Evolutionary conservation across 2,113 vertebrate species (phyloP).

Genomic region (Pelecanoides urinatrix): DNA sequence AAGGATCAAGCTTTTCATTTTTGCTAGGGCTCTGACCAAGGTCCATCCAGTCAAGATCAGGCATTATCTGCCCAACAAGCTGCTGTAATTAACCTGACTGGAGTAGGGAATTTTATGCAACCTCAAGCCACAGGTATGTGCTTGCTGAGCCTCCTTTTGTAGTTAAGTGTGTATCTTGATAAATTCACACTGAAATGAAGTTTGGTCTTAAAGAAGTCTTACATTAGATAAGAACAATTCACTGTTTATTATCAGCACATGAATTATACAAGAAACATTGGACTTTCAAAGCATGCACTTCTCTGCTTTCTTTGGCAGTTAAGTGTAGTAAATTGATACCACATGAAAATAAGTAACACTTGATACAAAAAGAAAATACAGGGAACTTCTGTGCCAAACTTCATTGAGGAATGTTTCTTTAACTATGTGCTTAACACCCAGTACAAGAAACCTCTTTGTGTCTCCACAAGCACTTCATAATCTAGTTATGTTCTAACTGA

Average conservation of each 20-base stretch:
- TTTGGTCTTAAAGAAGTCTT: conserved; percentile 31
- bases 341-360: background rate
- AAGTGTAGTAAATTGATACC: background rate
- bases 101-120: conserved; percentile 90
- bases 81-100: conserved; percentile 92
- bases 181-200: conserved; percentile 50
- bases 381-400: conserved; percentile 11
- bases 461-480: conserved; percentile 34
- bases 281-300: background rate
- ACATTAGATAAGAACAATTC: background rate
- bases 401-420: conserved; percentile 32
- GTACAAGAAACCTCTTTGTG: background rate
- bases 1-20: conserved; percentile 62
- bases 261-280: background rate
- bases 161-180: background rate
- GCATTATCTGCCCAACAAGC: conserved; percentile 89
- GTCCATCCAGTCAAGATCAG: conserved; percentile 81
- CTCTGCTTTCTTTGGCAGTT: background rate
- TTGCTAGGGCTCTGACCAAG: conserved; percentile 84
- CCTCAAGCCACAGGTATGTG: conserved; percentile 84
- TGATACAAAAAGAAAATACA: background rate
- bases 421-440: conserved; percentile 1
- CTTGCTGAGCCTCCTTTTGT: conserved; percentile 5
- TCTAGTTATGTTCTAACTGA: conserved; percentile 43
- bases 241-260: background rate